Conservation (phyloP, 2,113 vertebrate species). For the Natator depressus region DNA sequence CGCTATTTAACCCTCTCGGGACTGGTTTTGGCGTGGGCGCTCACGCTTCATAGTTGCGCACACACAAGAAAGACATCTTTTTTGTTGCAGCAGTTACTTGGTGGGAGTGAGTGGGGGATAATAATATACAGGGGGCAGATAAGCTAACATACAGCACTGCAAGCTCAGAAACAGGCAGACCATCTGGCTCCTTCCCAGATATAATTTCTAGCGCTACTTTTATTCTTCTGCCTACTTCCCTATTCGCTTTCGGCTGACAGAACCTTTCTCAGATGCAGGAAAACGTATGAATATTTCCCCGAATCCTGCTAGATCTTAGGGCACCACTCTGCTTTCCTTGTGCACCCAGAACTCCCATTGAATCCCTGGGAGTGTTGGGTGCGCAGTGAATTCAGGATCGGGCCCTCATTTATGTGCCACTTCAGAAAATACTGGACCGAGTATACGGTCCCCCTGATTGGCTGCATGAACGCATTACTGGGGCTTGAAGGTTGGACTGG, state of each 20-base stretch:
- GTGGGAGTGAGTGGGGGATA: slow-evolving; percentile 37
- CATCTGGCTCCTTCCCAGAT: slow-evolving; percentile 27
- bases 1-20: slow-evolving; percentile 66
- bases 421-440: slow-evolving; percentile 31
- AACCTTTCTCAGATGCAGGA: not conserved
- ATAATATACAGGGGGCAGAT: not conserved
- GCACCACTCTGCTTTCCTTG: not conserved
- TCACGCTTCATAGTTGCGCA: not conserved
- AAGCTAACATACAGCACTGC: not conserved
- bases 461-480: slow-evolving; percentile 38
- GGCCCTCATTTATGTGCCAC: slow-evolving; percentile 21
- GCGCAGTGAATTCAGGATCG: slow-evolving; percentile 40
- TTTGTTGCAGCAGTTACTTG: not conserved
- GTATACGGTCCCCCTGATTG: slow-evolving; percentile 58
- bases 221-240: slow-evolving; percentile 64
- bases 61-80: slow-evolving; percentile 3
- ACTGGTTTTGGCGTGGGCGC: slow-evolving; percentile 11
- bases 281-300: not conserved
- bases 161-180: slow-evolving; percentile 17
- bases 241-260: slow-evolving; percentile 28
- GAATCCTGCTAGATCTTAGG: not conserved
- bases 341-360: not conserved
- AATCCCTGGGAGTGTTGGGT: slow-evolving; percentile 34
- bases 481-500: slow-evolving; percentile 57
- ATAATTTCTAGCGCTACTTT: slow-evolving; percentile 56